A percentile compares a stretch with the other conserved stretches of the same genome.
Evolutionary conservation across 2,113 vertebrate species (phyloP).

Genomic region (Loxodonta africana): DNA sequence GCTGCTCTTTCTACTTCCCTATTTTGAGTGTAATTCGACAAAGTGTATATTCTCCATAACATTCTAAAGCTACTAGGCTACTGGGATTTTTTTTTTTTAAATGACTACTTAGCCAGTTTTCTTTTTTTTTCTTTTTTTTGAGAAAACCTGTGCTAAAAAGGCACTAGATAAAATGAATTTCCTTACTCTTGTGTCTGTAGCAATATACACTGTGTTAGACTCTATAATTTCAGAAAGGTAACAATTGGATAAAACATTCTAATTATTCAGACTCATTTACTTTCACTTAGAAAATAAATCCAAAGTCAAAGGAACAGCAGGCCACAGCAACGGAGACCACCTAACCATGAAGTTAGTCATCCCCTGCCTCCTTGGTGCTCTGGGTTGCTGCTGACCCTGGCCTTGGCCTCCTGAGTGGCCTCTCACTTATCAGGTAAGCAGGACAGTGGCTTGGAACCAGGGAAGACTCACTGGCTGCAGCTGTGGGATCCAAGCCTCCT

Average conservation of each 20-base stretch:
- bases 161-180: slow-evolving; percentile 82
- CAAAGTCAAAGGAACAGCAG: slow-evolving; percentile 3
- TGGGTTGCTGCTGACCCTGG: neutral
- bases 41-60: slow-evolving; percentile 35
- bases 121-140: neutral
- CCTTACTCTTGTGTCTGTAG: slow-evolving; percentile 50
- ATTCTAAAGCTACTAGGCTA: slow-evolving; percentile 59
- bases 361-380: neutral
- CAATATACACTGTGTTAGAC: slow-evolving; percentile 64
- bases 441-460: neutral
- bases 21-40: slow-evolving; percentile 52
- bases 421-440: neutral
- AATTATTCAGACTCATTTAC: slow-evolving; percentile 48
- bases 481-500: slow-evolving; percentile 74
- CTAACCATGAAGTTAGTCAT: neutral
- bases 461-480: slow-evolving; percentile 75
- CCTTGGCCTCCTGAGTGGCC: neutral
- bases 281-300: slow-evolving; percentile 51
- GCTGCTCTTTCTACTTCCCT: slow-evolving; percentile 48
- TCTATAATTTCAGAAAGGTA: slow-evolving; percentile 58
- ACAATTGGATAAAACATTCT: slow-evolving; percentile 59
- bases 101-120: slow-evolving; percentile 54
- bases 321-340: neutral
- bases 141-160: slow-evolving; percentile 83
- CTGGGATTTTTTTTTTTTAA: slow-evolving; percentile 62